phyloP scores from a whole-genome alignment of 2,888 invertebrate genomes.

The Scelioninae gen. 1 region DNA sequence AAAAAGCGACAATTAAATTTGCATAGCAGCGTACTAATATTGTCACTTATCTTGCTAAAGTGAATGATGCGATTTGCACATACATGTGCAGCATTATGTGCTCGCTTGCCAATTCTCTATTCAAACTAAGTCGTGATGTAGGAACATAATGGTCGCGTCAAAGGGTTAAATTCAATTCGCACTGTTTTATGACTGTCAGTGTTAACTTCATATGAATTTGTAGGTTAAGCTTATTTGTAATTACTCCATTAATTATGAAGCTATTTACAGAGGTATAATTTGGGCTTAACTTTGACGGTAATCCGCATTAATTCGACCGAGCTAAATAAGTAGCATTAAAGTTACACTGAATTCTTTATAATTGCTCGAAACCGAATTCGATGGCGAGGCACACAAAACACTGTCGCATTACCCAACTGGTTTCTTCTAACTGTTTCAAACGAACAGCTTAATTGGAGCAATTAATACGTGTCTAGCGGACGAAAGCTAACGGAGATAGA shows the following conservation, averaged over 20 bases:
- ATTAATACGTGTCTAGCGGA: conserved; percentile 73
- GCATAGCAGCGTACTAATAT: conserved; percentile 63
- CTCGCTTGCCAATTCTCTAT: conserved; percentile 54
- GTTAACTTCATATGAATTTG: conserved; percentile 61
- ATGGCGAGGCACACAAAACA: conserved; percentile 4
- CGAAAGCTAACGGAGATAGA: conserved; percentile 32
- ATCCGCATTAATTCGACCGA: conserved; percentile 47
- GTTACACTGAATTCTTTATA: conserved; percentile 35
- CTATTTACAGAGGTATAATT: conserved; percentile 28
- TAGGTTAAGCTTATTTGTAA: conserved; percentile 63
- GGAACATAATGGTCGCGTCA: conserved; percentile 59
- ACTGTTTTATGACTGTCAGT: conserved; percentile 59
- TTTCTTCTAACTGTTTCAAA: conserved; percentile 77
- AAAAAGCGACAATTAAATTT: conserved; percentile 57
- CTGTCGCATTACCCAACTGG: conserved; percentile 52
- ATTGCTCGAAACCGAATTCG: conserved; percentile 16
- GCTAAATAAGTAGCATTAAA: conserved; percentile 36
- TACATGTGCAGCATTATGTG: conserved; percentile 57
- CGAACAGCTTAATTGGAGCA: conserved; percentile 77
- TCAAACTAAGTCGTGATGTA: conserved; percentile 62
- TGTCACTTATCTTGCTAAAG: conserved; percentile 63
- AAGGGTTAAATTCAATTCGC: conserved; percentile 64
- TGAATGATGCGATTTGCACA: conserved; percentile 65
- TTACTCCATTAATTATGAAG: conserved; percentile 48
- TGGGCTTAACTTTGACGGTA: conserved; percentile 45